Evolutionary conservation across 2,888 invertebrate genomes (phyloP).

Genomic region (Eugnorisma glareosa): DNA sequence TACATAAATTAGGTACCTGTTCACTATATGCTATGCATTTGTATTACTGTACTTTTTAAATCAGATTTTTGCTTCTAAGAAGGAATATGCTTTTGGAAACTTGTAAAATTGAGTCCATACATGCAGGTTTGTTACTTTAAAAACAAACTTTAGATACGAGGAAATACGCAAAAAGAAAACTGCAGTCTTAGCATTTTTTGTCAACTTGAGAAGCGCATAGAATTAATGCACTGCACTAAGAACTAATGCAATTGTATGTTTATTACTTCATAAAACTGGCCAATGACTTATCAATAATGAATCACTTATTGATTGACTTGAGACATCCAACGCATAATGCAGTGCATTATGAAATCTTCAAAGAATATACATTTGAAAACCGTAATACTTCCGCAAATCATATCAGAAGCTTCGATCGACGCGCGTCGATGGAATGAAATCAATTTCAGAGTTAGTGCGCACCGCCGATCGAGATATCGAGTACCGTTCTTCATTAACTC

Average conservation of each 20-base stretch:
- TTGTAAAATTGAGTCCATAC: background rate
- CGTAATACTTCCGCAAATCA: conserved; percentile 82
- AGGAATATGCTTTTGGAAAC: background rate
- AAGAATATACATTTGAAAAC: conserved; percentile 70
- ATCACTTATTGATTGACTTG: background rate
- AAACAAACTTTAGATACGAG: background rate
- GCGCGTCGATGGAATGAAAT: conserved; percentile 86
- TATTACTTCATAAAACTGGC: background rate
- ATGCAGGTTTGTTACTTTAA: background rate
- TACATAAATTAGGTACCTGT: conserved; percentile 42
- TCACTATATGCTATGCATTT: conserved; percentile 38
- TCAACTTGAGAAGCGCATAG: background rate
- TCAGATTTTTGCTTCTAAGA: background rate
- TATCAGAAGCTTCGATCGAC: conserved; percentile 83
- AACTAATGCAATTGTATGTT: no score
- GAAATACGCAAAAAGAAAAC: background rate
- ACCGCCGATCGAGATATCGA: conserved; percentile 81
- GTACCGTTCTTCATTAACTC: conserved; percentile 89
- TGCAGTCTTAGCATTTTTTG: background rate
- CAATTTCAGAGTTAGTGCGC: conserved; percentile 83
- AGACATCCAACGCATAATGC: conserved; percentile 15
- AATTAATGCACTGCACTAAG: no score
- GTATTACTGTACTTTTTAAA: conserved; percentile 27
- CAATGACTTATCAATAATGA: background rate
- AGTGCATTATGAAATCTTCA: conserved; percentile 48